Evolutionary conservation across 2,888 invertebrate species (phyloP), one percentile per base, ranked within the genome.

Genomic region (Ophioninae sp.): DNA sequence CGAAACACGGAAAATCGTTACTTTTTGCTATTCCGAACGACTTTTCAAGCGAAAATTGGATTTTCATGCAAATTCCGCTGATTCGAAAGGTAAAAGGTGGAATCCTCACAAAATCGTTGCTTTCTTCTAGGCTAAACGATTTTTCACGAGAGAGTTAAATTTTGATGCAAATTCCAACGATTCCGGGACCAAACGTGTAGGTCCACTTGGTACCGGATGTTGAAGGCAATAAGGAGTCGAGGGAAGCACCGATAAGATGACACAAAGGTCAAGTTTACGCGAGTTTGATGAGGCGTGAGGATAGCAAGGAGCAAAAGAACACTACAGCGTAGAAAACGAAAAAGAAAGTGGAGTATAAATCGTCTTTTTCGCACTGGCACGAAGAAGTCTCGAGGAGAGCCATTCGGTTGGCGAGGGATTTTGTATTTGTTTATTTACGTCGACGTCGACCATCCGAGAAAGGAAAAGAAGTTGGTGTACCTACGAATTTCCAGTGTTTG

Each of bases 341-440:
- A 81, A 79, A 75, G 77, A 87, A 87, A 85, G 89, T 89, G 90
- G 89, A 90, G 88, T 91, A 92, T 90, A 91, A 91, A 91, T 90
- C 89, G 88, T 77, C 85, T 69, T 75, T 74, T 69, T 81, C 78
- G 78, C 56, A 75, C 56, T 72, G 56, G 72, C 79, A 67, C 56
- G 72, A 73, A 78, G 80, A 63, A 56, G 30, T 80, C 72, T 79
- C 73, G 67, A 56, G 71, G 76, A 69, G 51, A 44, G 63, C 37
- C 68, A 63, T 39, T 67, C 44, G 76, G 71, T 44, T 63, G 69
- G 64, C 58, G 79, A 72, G 68, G 73, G 71, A 83, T 85, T 82
- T 87, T 86, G 85, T 87, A 9, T 87, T 89, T 88, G 85, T 89
- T 89, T 88, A 89, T 89, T 90, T 87, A 88, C 86, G 82, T 81